These are phyloP conservation scores for Tyria jacobaeae DNA, from an alignment of 2,888 invertebrate genomes.

Conservation along the genomic window DNA sequence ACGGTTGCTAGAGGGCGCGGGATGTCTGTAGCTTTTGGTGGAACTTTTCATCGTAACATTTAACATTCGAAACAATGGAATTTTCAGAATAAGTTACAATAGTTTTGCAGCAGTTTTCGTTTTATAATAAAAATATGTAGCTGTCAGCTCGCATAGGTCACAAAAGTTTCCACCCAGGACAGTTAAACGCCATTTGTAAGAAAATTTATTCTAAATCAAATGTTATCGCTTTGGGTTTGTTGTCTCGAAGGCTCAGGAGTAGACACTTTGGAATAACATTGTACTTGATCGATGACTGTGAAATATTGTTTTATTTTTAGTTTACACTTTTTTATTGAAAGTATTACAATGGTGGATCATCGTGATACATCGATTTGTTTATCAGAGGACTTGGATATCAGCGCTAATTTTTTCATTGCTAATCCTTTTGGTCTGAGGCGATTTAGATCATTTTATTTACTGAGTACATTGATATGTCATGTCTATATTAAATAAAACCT, in stretches of 20 bases:
- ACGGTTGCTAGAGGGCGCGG: no score
- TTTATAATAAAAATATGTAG: not conserved
- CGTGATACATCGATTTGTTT: not conserved
- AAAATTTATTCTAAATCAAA: slow-evolving; percentile 13
- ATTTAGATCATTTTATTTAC: not conserved
- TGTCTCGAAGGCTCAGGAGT: slow-evolving; percentile 1
- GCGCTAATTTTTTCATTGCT: not conserved
- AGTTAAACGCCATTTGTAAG: not conserved
- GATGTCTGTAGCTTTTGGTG: no score
- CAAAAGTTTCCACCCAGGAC: not conserved
- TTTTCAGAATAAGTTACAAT: no score
- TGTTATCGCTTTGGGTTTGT: slow-evolving; percentile 9
- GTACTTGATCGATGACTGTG: not conserved
- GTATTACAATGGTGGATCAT: not conserved
- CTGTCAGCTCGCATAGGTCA: not conserved
- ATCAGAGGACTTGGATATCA: no score
- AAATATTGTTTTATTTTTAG: not conserved
- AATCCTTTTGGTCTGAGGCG: not conserved
- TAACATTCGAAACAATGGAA: no score
- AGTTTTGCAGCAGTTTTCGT: not conserved
- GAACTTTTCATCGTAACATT: no score
- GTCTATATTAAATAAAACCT: no score
- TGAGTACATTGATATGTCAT: not conserved
- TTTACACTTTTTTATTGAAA: not conserved
- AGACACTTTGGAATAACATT: not conserved